Conservation (phyloP, 2,797 vertebrate genomes). For the Clarias pachynema region DNA sequence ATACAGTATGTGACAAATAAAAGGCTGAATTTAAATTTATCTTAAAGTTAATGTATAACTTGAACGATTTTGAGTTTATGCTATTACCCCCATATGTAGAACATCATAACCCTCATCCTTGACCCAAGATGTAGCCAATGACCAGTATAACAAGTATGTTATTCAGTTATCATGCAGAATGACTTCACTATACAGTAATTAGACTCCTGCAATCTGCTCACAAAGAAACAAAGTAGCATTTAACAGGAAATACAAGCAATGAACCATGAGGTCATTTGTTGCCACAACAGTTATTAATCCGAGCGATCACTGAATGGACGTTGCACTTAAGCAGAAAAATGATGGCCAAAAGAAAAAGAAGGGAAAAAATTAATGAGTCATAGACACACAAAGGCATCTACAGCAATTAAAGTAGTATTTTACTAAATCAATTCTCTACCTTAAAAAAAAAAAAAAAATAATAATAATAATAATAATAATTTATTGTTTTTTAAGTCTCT, state of each 20-base stretch:
- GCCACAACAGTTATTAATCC: constrained; percentile 79
- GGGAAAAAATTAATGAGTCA: constrained; percentile 22
- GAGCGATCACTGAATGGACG: constrained; percentile 64
- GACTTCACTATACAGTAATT: constrained; percentile 55
- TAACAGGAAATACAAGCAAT: constrained; percentile 72
- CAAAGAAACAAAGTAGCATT: constrained; percentile 73
- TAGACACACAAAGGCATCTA: neutral
- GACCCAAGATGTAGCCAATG: constrained; percentile 49
- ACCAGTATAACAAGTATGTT: constrained; percentile 61
- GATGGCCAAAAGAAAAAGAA: constrained; percentile 28
- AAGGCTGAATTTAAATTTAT: no score
- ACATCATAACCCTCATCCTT: constrained; percentile 1
- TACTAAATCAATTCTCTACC: neutral
- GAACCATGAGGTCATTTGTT: constrained; percentile 76
- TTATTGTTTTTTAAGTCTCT: constrained; percentile 4
- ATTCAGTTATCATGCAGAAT: constrained; percentile 67
- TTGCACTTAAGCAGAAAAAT: constrained; percentile 48
- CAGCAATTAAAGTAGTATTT: constrained; percentile 6
- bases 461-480: no score
- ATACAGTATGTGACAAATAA: no score
- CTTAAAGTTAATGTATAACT: no score
- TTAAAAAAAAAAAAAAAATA: no score
- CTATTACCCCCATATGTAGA: neutral
- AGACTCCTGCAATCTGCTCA: constrained; percentile 40
- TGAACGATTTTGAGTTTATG: neutral